Conservation (phyloP, 2,113 vertebrate species). For the Heptranchias perlo region DNA sequence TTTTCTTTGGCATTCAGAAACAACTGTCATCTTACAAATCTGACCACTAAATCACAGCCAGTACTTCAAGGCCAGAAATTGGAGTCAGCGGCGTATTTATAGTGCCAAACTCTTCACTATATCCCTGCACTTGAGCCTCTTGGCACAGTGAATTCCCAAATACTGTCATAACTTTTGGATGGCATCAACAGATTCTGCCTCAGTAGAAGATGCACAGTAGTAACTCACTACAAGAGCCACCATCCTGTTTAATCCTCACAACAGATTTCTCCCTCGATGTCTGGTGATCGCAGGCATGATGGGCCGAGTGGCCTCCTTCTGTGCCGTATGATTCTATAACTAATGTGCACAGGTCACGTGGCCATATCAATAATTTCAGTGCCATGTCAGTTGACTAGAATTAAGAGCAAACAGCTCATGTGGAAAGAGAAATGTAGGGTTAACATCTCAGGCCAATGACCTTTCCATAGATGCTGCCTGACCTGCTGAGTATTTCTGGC, state of each 20-base stretch:
- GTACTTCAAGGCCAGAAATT: not conserved
- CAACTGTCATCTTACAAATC: not conserved
- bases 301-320: not conserved
- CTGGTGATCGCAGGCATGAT: not conserved
- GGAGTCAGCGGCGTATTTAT: not conserved
- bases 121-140: not conserved
- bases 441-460: not conserved
- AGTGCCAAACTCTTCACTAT: not conserved
- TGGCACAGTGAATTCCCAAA: not conserved
- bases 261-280: not conserved
- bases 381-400: not conserved
- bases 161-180: not conserved
- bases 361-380: not conserved
- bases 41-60: not conserved
- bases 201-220: not conserved
- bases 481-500: not conserved
- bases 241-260: not conserved
- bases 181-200: not conserved
- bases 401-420: not conserved
- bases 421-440: not conserved
- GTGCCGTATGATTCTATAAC: not conserved
- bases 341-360: not conserved
- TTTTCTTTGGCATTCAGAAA: not conserved
- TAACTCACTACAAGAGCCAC: not conserved
- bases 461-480: no score